Base-by-base conservation (phyloP, 2,888 invertebrate genomes). In the Baccha elongata region DNA sequence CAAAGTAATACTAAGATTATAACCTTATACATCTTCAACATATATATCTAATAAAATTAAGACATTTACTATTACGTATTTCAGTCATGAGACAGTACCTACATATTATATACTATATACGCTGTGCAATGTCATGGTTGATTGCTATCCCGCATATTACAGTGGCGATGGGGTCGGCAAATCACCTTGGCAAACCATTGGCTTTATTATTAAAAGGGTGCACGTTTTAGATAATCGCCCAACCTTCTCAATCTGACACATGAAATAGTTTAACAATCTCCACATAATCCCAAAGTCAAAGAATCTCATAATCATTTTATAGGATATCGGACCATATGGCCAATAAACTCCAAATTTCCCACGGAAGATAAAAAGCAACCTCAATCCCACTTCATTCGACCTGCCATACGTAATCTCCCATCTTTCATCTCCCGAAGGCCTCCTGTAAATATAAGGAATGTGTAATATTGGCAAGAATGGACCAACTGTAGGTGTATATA, bases 261-360 rank as follows among this genome's bases (percentile, higher is more conserved):
- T 46, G 19, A 79, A 68, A 74, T 79, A 74, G 79, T 79, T 79
- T 68, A 55, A 68, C 79, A 79, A 74, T 74, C 67, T 79, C 68
- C 74, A 74, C 68, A 74, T 68, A 79, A 73, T 73, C 60, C 60
- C 40, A 68, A 73, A 73, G 79, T 79, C 73, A 62, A 68, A 73
- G 65, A 75, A 72, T 65, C 81, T 81, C 76, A 71, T 81, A 81
- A 81, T 71, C 76, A 76, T 81, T 81, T 81, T 76, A 81, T 81
- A 71, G 65, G 81, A 76, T 76, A 71, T 62, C 65, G 65, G n/a
- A 42, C 76, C 81, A 76, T 71, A 81, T 81, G 81, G 81, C 53
- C 81, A 72, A 81, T 76, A 81, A 76, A 81, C 76, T 76, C 53
- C 5, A 53, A 76, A 71, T 76, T 81, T 81, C 71, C 65, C 69